Percentiles rank a stretch among this genome's conserved stretches.
These are phyloP conservation scores for Gadus macrocephalus DNA, from an alignment of 2,113 vertebrate species.

Conservation along the genomic window DNA sequence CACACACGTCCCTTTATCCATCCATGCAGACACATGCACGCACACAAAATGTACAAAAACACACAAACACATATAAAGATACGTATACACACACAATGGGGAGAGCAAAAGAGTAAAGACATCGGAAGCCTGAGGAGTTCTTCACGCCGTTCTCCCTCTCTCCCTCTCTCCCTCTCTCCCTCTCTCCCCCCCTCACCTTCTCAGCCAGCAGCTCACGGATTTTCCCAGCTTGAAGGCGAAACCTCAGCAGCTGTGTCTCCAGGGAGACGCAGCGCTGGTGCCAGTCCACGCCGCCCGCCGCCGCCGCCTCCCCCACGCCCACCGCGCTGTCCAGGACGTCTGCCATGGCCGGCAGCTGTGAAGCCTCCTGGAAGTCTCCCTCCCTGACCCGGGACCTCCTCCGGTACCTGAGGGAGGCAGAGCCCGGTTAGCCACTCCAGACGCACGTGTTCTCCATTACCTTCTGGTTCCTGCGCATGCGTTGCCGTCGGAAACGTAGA, in stretches of 20 bases:
- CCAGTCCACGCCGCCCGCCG: constrained; percentile 74
- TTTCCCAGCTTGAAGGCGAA: constrained; percentile 85
- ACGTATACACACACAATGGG: constrained; percentile 5
- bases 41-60: background rate
- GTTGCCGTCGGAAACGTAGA: too few relatives aligned
- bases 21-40: too few relatives aligned
- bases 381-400: constrained; percentile 25
- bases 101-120: background rate
- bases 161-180: too few relatives aligned
- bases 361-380: constrained; percentile 12
- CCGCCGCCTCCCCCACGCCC: background rate
- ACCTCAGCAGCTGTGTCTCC: constrained; percentile 86
- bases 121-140: too few relatives aligned
- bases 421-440: too few relatives aligned
- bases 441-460: too few relatives aligned
- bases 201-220: constrained; percentile 85
- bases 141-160: too few relatives aligned
- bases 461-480: too few relatives aligned
- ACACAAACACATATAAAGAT: background rate
- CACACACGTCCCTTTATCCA: too few relatives aligned
- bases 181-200: constrained; percentile 71
- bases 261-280: constrained; percentile 80
- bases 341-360: constrained; percentile 66
- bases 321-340: constrained; percentile 68
- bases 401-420: background rate